Conservation (phyloP, 2,797 vertebrate genomes). For the Phrynocephalus forsythii region DNA sequence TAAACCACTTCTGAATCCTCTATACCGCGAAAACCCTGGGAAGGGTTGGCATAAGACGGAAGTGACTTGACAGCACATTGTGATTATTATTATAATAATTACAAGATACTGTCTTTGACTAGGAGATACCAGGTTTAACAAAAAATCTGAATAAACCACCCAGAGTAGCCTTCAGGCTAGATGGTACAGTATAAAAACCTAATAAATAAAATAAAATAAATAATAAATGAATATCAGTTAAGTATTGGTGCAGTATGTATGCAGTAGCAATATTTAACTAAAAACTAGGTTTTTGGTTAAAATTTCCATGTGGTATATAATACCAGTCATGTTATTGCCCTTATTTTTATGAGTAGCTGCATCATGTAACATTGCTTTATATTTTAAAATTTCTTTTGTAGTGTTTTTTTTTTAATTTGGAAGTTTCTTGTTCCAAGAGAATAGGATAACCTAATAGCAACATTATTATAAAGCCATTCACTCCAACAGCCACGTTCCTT, state of each 20-base stretch:
- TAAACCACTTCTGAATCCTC: background rate
- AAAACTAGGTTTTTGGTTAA: too few species aligned
- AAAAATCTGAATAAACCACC: too few species aligned
- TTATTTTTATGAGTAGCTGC: conserved; percentile 37
- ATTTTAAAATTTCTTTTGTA: conserved; percentile 43
- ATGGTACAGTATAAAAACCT: too few species aligned
- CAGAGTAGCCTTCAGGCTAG: too few species aligned
- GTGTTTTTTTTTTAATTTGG: conserved; percentile 42
- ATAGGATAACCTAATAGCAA: conserved; percentile 33
- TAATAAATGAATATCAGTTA: too few species aligned
- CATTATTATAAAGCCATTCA: conserved; percentile 21
- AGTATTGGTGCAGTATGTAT: too few species aligned
- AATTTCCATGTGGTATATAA: too few species aligned
- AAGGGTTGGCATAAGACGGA: background rate
- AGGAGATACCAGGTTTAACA: background rate
- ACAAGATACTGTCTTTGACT: background rate
- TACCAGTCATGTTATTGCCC: background rate
- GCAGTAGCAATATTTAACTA: too few species aligned
- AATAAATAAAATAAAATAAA: too few species aligned
- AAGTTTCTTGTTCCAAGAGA: conserved; percentile 22
- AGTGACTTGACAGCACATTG: background rate
- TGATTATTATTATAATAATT: background rate
- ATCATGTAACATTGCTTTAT: conserved; percentile 42
- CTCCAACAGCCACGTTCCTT: conserved; percentile 17
- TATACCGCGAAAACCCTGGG: background rate